These are phyloP conservation scores for Synergus japonicus DNA, from an alignment of 2,888 invertebrate species.

Conservation along the genomic window DNA sequence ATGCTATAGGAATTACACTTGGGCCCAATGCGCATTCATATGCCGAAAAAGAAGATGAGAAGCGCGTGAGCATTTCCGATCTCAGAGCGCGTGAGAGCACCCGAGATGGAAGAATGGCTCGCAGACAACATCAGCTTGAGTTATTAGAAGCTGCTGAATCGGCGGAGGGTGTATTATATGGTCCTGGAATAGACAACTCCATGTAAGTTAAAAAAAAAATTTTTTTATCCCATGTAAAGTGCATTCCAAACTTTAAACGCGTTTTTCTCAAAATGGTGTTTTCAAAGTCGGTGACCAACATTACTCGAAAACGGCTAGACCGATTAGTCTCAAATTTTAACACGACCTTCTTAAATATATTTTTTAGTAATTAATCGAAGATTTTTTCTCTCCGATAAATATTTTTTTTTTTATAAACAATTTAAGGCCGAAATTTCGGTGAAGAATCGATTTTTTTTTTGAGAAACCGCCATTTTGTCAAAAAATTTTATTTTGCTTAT, in stretches of 20 bases:
- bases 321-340: constrained; percentile 52
- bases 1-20: constrained; percentile 51
- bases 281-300: constrained; percentile 49
- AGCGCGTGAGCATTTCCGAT: too few relatives aligned
- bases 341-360: constrained; percentile 46
- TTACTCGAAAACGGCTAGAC: constrained; percentile 50
- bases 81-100: too few relatives aligned
- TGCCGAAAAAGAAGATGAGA: constrained; percentile 6
- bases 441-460: constrained; percentile 46
- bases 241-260: constrained; percentile 52
- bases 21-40: constrained; percentile 54
- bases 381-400: constrained; percentile 43
- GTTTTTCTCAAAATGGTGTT: constrained; percentile 45
- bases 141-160: too few relatives aligned
- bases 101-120: too few relatives aligned
- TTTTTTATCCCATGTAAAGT: not conserved
- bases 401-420: constrained; percentile 50
- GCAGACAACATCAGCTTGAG: too few relatives aligned
- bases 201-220: too few relatives aligned
- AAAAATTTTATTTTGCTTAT: constrained; percentile 49
- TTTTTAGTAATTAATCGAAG: constrained; percentile 50
- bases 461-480: too few relatives aligned
- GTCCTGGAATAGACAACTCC: too few relatives aligned
- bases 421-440: constrained; percentile 47
- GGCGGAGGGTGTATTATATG: too few relatives aligned